Conservation (phyloP, 1,140 invertebrate genomes). For the Drosophila littoralis region DNA sequence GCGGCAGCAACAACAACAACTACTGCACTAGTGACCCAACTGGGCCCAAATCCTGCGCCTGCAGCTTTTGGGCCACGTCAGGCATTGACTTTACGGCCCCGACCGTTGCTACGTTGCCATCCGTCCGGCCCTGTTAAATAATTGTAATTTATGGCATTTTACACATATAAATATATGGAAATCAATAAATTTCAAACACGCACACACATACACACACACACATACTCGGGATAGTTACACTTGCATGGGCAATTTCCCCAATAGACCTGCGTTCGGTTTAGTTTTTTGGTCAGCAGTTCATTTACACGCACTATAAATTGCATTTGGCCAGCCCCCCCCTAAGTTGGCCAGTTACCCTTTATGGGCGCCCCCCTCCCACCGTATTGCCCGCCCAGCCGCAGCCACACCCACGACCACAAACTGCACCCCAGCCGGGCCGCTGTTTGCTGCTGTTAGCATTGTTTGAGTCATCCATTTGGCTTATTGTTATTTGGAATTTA, state of each 20-base stretch:
- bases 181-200: conserved; percentile 75
- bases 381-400: too few species aligned
- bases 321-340: conserved; percentile 6
- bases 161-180: conserved; percentile 81
- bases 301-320: conserved; percentile 54
- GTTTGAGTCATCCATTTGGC: conserved; percentile 25
- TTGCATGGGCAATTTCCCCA: conserved; percentile 46
- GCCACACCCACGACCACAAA: too few species aligned
- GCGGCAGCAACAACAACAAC: conserved; percentile 15
- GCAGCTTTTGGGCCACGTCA: not conserved
- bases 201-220: not conserved
- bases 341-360: conserved; percentile 1
- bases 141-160: conserved; percentile 83
- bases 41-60: conserved; percentile 14
- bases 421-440: too few species aligned
- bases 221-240: not conserved
- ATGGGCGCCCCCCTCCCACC: not conserved
- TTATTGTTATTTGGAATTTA: conserved; percentile 68
- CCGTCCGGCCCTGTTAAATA: conserved; percentile 70
- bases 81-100: conserved; percentile 54
- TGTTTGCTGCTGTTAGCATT: not conserved
- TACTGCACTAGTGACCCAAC: conserved; percentile 70
- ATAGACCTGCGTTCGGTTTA: conserved; percentile 37
- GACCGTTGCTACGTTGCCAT: conserved; percentile 2
- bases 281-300: conserved; percentile 66